Conservation (phyloP, 2,113 vertebrate genomes). For the Felis catus region F.catus_Fca126_mat1.0 CM031414.1:73670501-73671000, state of each 20-base stretch:
- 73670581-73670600: neutral
- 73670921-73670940: too few species aligned
- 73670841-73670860: too few species aligned
- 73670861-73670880: too few species aligned
- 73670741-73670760: too few species aligned
- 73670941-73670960: neutral
- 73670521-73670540: neutral
- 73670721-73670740: too few species aligned
- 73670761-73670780: too few species aligned
- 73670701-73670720: neutral
- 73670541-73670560: neutral
- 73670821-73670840: too few species aligned
- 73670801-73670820: too few species aligned
- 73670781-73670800: too few species aligned
- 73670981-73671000: neutral
- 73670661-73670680: neutral
- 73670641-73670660: neutral
- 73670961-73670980: neutral
- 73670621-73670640: constrained; percentile 26
- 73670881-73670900: too few species aligned
- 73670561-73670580: constrained; percentile 4
- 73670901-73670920: too few species aligned
- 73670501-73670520: neutral
- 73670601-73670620: too few species aligned
- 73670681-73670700: neutral